Conservation (phyloP, 2,888 invertebrate species). For the Craniophora ligustri region DNA sequence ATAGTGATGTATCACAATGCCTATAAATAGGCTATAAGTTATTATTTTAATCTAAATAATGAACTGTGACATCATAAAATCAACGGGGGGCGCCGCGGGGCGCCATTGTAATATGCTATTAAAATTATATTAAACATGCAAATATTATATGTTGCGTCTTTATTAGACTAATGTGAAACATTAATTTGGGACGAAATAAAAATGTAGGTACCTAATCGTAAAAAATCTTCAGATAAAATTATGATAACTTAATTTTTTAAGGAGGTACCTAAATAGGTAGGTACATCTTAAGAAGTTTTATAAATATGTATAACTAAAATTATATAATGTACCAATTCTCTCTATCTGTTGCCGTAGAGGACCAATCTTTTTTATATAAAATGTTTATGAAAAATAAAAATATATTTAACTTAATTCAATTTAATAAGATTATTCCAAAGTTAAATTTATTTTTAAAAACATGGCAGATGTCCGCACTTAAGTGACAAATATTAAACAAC, state of each 20-base stretch:
- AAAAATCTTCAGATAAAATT: no score
- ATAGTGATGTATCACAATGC: constrained; percentile 23
- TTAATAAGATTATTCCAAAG: neutral
- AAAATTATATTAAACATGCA: constrained; percentile 46
- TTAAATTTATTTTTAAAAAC: constrained; percentile 1
- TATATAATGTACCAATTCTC: no score
- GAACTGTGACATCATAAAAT: constrained; percentile 49
- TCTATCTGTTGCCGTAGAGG: no score
- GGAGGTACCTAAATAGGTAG: no score
- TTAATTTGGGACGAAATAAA: constrained; percentile 16
- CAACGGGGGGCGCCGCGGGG: constrained; percentile 32
- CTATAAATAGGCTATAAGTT: constrained; percentile 29
- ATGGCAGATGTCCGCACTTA: neutral
- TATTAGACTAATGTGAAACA: constrained; percentile 27
- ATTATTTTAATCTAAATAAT: constrained; percentile 35
- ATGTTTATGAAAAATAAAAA: neutral
- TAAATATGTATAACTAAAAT: no score
- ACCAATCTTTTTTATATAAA: no score
- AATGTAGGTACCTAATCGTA: no score
- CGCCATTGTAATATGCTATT: constrained; percentile 36
- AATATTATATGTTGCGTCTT: constrained; percentile 35
- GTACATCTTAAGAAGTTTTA: no score
- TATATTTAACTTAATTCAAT: neutral
- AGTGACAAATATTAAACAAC: constrained; percentile 7
- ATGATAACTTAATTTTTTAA: no score